These are phyloP conservation scores for Torymus aiolomorphi DNA, from an alignment of 2,888 invertebrate genomes.

Conservation along the genomic window DNA sequence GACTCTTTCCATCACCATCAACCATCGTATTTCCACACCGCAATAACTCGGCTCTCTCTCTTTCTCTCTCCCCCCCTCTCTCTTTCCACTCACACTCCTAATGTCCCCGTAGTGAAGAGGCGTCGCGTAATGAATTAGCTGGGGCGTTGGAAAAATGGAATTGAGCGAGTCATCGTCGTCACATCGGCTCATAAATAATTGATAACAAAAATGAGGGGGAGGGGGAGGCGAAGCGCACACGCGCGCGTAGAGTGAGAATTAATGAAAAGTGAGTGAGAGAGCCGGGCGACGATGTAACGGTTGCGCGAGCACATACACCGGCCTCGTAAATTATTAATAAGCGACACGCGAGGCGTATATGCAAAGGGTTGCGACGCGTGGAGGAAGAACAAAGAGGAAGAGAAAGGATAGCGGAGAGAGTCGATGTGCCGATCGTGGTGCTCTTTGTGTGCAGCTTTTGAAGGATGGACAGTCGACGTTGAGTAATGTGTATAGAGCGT, in stretches of 20 bases:
- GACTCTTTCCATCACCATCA: too few species aligned
- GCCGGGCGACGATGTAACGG: neutral
- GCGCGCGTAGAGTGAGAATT: neutral
- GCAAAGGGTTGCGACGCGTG: too few species aligned
- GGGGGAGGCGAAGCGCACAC: slow-evolving; percentile 2
- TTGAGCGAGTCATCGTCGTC: slow-evolving; percentile 55
- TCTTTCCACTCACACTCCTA: slow-evolving; percentile 10
- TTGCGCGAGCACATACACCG: neutral
- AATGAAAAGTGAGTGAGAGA: too few species aligned
- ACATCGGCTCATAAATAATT: slow-evolving; percentile 57
- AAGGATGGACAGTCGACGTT: too few species aligned
- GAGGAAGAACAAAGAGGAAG: neutral
- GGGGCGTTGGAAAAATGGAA: slow-evolving; percentile 45
- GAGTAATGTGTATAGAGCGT: too few species aligned
- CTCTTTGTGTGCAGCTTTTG: too few species aligned
- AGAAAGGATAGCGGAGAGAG: neutral
- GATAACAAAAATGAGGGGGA: slow-evolving; percentile 33
- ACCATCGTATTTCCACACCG: too few species aligned
- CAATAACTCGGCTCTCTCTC: too few species aligned
- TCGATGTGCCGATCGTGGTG: too few species aligned
- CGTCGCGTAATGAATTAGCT: slow-evolving; percentile 41
- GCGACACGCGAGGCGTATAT: slow-evolving; percentile 6
- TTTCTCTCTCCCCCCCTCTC: too few species aligned
- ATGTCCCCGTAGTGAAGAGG: slow-evolving; percentile 13
- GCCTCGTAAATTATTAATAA: slow-evolving; percentile 51